Base-by-base conservation (phyloP, 2,113 vertebrate genomes). In the Anseranas semipalmata region DNA sequence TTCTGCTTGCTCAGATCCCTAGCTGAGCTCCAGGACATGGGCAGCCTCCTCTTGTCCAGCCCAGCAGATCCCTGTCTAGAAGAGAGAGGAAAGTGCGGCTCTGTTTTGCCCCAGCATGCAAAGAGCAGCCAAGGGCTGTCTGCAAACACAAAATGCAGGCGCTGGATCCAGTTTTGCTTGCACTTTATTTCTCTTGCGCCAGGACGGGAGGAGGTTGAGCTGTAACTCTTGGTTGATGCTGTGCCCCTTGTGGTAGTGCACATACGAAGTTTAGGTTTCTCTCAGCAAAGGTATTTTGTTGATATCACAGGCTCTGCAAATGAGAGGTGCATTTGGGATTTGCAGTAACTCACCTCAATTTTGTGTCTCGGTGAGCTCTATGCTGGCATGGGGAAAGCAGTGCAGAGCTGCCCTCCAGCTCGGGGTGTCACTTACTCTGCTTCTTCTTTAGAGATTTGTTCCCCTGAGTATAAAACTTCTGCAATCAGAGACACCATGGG, bases 401-500 rank as follows among this genome's bases (percentile, higher is more conserved):
- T 2, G 0, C 24, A 25, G 67, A 79, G 66, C 37, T 4, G 1
- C 83, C 55, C 82, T 53, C 25, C 48, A 27, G 33, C 90, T 68
- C 2, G 0, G 74, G 33, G 39, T 33, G 35, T 33, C 87, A 98
- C 99, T 98, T 95, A 99, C 99, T 98, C 96, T 46, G 98, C 99
- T 91, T 99, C 98, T n/a, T 98, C 90, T 95, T 98, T 99, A 46
- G 98, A 98, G 88, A 99, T 97, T 55, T 53, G 81, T 79, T 96
- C 97, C n/a, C 99, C 98, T 1, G 85, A 85, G 20, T 97, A 91
- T 93, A 99, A 96, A 81, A 98, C 95, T 89, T 99, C 98, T 43
- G 99, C 98, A 17, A 99, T 81, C 45, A 89, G 85, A 52, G 98
- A 93, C 50, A 99, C 98, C 45, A 97, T 96, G 18, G 99, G 99